A percentile compares a stretch with the other conserved stretches of the same genome.
Conservation (phyloP, 2,797 vertebrate genomes). For the Benthosema pterotum region DNA sequence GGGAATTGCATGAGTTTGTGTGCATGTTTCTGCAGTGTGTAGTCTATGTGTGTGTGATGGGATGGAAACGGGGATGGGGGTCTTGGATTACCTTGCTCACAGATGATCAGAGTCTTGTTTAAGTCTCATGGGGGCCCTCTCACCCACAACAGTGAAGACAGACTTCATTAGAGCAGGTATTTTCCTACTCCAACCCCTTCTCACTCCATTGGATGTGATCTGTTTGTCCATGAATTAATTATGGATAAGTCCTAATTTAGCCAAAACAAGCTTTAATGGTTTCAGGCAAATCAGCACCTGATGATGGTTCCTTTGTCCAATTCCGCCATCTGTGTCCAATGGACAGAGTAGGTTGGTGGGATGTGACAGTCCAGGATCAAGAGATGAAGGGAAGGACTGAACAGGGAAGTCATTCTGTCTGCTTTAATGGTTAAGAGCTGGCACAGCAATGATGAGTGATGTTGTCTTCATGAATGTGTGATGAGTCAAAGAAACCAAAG, state of each 20-base stretch:
- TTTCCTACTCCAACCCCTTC: slow-evolving; percentile 36
- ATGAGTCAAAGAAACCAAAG: slow-evolving; percentile 75
- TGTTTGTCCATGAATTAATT: slow-evolving; percentile 52
- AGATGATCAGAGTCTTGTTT: slow-evolving; percentile 53
- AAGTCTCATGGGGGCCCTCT: slow-evolving; percentile 43
- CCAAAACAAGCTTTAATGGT: slow-evolving; percentile 15
- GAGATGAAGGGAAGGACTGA: neutral
- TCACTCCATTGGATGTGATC: slow-evolving; percentile 22
- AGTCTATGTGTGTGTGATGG: slow-evolving; percentile 17
- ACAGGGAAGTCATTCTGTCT: neutral
- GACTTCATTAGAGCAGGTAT: slow-evolving; percentile 51
- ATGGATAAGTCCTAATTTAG: slow-evolving; percentile 37
- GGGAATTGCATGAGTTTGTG: neutral
- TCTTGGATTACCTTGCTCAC: slow-evolving; percentile 44
- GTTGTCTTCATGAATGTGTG: slow-evolving; percentile 71
- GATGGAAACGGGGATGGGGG: neutral
- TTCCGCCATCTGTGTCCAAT: neutral
- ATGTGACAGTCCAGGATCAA: slow-evolving; percentile 1
- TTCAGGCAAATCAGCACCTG: neutral
- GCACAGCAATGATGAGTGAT: neutral
- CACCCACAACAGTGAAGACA: slow-evolving; percentile 34
- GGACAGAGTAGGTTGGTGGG: neutral
- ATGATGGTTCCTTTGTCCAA: neutral
- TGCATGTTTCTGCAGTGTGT: slow-evolving; percentile 4
- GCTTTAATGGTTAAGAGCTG: slow-evolving; percentile 27